These are phyloP conservation scores for Megalops cyprinoides DNA, from an alignment of 2,797 vertebrate genomes.

Conservation along the genomic window DNA sequence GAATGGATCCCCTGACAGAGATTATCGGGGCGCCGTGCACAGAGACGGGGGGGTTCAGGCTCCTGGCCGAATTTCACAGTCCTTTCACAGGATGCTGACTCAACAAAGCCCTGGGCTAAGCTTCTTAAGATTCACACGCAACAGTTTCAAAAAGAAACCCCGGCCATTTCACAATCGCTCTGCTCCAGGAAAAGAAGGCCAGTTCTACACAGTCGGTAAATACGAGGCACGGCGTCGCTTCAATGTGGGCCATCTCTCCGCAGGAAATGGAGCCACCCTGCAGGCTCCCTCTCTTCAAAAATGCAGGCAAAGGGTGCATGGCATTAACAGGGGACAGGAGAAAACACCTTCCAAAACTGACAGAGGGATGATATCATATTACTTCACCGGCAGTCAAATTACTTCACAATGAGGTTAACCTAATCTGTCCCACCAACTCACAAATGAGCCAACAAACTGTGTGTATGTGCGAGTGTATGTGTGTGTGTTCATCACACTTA, in stretches of 20 bases:
- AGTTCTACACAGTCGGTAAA: too few species aligned
- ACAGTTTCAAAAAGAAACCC: constrained; percentile 3
- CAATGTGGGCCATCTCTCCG: too few species aligned
- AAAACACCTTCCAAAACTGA: too few species aligned
- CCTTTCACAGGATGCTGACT: not conserved
- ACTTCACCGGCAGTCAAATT: not conserved
- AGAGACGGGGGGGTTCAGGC: not conserved
- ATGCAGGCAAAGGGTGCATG: too few species aligned
- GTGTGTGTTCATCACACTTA: not conserved
- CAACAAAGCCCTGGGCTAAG: constrained; percentile 2
- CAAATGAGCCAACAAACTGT: not conserved
- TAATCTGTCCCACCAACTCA: not conserved
- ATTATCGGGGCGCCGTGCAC: not conserved
- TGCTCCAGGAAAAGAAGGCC: too few species aligned
- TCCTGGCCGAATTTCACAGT: constrained; percentile 1
- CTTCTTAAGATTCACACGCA: not conserved
- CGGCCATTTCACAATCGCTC: too few species aligned
- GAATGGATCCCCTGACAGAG: not conserved
- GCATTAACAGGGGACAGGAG: too few species aligned
- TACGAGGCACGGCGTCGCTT: too few species aligned
- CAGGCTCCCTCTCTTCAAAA: too few species aligned
- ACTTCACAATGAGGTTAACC: not conserved
- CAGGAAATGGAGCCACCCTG: too few species aligned
- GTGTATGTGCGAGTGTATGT: not conserved
- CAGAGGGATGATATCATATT: not conserved